phyloP scores from a whole-genome alignment of 2,113 vertebrate species.

The Leucosticte australis region DNA sequence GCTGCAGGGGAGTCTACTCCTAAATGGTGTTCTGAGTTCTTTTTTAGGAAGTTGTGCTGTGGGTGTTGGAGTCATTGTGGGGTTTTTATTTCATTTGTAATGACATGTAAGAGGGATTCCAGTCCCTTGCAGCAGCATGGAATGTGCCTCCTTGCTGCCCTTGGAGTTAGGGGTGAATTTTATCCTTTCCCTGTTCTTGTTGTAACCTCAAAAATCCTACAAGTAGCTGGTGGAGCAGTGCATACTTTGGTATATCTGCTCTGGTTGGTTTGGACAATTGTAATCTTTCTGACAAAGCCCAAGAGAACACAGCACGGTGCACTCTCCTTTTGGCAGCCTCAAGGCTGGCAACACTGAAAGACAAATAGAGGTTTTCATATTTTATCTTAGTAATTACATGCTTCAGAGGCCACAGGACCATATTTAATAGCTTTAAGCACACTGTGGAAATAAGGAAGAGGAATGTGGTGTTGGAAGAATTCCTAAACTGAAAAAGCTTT shows the following conservation, averaged over 20 bases:
- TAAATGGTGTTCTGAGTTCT: not conserved
- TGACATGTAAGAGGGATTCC: not conserved
- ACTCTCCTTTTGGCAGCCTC: not conserved
- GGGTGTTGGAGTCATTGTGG: not conserved
- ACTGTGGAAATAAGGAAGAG: not conserved
- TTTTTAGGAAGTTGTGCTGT: not conserved
- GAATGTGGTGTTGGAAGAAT: not conserved
- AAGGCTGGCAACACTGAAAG: not conserved
- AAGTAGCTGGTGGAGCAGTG: not conserved
- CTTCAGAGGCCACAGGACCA: slow-evolving; percentile 19
- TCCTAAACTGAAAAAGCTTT: not conserved
- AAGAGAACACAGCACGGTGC: not conserved
- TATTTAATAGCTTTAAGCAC: slow-evolving; percentile 36
- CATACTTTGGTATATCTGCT: not conserved
- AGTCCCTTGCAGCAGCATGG: not conserved
- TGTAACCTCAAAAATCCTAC: not conserved
- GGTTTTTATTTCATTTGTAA: not conserved
- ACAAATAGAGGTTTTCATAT: slow-evolving; percentile 41
- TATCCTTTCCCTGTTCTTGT: not conserved
- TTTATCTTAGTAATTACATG: slow-evolving; percentile 54
- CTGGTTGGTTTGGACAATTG: not conserved
- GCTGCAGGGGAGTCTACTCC: not conserved
- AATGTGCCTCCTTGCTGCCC: not conserved
- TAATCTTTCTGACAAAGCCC: not conserved
- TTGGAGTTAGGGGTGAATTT: not conserved